Evolutionary conservation across 2,113 vertebrate genomes (phyloP).

Genomic region (Phyllostomus hastatus): DNA sequence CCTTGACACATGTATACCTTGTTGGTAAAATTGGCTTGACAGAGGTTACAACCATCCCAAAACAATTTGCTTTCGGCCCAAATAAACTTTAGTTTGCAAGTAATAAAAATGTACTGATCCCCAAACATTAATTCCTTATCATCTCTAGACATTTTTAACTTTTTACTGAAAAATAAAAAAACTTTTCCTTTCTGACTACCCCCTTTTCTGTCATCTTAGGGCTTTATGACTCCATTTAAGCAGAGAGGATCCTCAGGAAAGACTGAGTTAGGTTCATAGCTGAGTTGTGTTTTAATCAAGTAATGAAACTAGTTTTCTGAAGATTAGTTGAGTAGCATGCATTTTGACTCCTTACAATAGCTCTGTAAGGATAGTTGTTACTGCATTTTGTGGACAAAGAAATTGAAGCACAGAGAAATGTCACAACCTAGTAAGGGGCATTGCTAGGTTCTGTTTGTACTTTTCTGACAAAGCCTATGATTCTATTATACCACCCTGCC

Average conservation of each 20-base stretch:
- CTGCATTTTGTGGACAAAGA: not conserved
- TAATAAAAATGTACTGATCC: not conserved
- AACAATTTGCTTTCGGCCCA: not conserved
- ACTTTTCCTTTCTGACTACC: not conserved
- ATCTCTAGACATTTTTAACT: not conserved
- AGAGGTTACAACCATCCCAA: not conserved
- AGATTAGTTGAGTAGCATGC: not conserved
- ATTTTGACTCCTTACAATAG: not conserved
- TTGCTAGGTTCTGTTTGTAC: not conserved
- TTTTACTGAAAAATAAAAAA: not conserved
- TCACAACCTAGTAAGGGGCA: not conserved
- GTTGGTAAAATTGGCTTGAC: not conserved
- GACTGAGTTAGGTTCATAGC: not conserved
- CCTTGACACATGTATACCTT: not conserved
- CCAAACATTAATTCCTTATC: not conserved
- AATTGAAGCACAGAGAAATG: not conserved
- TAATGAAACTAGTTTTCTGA: conserved; percentile 39
- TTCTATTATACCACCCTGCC: not conserved
- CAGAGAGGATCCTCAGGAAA: not conserved
- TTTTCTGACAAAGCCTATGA: not conserved
- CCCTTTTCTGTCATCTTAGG: not conserved
- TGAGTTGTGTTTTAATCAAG: not conserved
- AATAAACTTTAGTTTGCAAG: not conserved
- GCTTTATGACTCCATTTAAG: not conserved
- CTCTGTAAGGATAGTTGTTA: not conserved